A percentile compares a stretch with the other conserved stretches of the same genome.
These are phyloP conservation scores for Corynorhinus townsendii DNA, from an alignment of 2,113 vertebrate genomes.

Conservation along the genomic window DNA sequence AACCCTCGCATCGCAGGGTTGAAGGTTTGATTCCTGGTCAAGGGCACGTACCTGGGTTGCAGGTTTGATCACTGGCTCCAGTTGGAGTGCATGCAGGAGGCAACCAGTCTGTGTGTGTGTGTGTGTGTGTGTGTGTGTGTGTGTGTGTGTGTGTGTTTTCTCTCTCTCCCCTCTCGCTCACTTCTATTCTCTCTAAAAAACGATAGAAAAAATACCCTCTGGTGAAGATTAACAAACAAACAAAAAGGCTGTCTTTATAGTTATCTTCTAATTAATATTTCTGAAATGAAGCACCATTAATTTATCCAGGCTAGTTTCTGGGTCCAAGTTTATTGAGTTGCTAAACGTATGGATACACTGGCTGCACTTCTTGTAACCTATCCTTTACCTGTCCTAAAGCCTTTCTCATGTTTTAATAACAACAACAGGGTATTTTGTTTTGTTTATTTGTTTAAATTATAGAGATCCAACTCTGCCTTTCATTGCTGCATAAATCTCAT, in stretches of 20 bases:
- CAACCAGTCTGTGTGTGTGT: too few relatives aligned
- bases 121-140: too few relatives aligned
- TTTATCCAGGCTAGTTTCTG: not conserved
- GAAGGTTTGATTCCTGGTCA: too few relatives aligned
- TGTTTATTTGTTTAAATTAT: not conserved
- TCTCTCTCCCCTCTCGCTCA: too few relatives aligned
- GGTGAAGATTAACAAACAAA: too few relatives aligned
- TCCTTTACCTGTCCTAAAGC: not conserved
- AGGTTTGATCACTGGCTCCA: too few relatives aligned
- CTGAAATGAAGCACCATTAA: not conserved
- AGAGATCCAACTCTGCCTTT: not conserved
- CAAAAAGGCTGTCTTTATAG: not conserved
- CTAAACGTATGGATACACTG: not conserved
- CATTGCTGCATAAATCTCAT: not conserved
- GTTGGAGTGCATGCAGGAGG: too few relatives aligned
- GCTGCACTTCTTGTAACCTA: not conserved
- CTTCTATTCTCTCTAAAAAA: too few relatives aligned
- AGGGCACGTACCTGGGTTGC: too few relatives aligned
- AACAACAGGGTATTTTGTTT: not conserved
- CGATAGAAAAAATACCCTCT: too few relatives aligned
- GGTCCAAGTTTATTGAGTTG: not conserved
- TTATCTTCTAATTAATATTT: not conserved
- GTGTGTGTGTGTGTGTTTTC: too few relatives aligned
- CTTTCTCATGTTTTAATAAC: not conserved
- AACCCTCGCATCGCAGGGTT: too few relatives aligned